Evolutionary conservation across 2,797 vertebrate species (phyloP).

Genomic region (Anguilla marmorata): DNA sequence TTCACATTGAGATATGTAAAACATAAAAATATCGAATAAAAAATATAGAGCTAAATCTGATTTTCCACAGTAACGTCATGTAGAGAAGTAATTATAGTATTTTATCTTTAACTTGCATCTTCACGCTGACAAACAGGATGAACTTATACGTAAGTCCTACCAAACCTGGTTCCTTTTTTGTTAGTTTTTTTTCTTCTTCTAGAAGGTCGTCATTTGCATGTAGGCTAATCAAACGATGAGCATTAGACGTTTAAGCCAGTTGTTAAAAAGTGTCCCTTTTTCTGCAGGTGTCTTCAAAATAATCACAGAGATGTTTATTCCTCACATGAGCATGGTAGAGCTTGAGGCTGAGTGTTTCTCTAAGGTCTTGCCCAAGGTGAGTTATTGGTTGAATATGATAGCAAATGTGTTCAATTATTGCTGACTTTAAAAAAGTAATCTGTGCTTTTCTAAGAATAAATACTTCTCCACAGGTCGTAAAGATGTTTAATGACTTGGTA

Average conservation of each 20-base stretch:
- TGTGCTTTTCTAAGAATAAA: neutral
- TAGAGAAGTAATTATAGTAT: neutral
- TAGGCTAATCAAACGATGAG: neutral
- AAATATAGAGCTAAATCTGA: no score
- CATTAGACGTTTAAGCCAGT: neutral
- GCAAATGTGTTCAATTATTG: neutral
- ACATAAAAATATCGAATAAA: neutral
- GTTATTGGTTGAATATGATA: conserved; percentile 3
- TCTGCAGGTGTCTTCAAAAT: conserved; percentile 83
- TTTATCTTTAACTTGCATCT: conserved; percentile 77
- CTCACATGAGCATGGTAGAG: conserved; percentile 80
- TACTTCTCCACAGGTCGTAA: conserved; percentile 70
- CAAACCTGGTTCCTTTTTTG: no score
- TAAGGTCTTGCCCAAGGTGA: conserved; percentile 88
- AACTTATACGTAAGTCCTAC: conserved; percentile 83
- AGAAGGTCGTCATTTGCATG: neutral
- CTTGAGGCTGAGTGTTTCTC: conserved; percentile 85
- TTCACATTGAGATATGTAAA: neutral
- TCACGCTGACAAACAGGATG: conserved; percentile 74
- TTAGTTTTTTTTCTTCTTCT: neutral
- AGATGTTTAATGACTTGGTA: conserved; percentile 81
- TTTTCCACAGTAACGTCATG: neutral
- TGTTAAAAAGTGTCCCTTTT: neutral
- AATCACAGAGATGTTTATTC: conserved; percentile 87
- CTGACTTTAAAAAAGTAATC: neutral